Evolutionary conservation across 1,140 invertebrate genomes (phyloP), one percentile per base, ranked within the genome.

Genomic region (Holotrichia oblita): DNA sequence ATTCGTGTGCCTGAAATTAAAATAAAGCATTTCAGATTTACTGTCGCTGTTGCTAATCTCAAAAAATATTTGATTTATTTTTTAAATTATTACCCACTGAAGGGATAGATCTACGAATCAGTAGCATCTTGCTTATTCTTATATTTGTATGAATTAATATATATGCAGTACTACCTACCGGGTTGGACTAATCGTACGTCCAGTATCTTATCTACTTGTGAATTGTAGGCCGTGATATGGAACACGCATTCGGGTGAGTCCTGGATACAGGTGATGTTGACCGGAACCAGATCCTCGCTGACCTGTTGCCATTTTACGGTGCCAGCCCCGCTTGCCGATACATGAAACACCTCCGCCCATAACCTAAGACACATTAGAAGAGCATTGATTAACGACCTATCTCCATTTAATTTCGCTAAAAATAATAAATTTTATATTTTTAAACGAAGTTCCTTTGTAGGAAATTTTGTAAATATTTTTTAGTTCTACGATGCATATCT

Each of bases 211-310:
- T 99, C 97, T 82, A 99, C 97, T 88, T 98, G 97, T 85, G 96
- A 97, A 89, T 99, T 99, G 90, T 99, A 99, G 79, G 98, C 98
- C 80, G 97, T 99, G 87, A 99, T 97, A 89, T 98, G 97, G 90
- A 98, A 99, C 83, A 98, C 93, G 87, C 96, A 98, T 89, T 97
- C 96, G 17, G 97, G 97, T 69, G 95, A 95, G 88, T 98, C 96
- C 88, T 98, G 96, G 83, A 99, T 95, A 89, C 97, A 98, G 77
- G 96, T 97, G 87, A 99, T 98, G 90, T 98, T 98, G 76, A 99
- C 96, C 77, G 97, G 97, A 77, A 99, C 97, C 85, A 99, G 92
- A 90, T 99, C 97, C 88, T 98, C 97, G 77, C 97, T 98, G 77
- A 99, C 95, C 89, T 98, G 96, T 90, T 97, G 95, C 97, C 97